Conservation (phyloP, 2,797 vertebrate species). For the Lagocephalus sceleratus region DNA sequence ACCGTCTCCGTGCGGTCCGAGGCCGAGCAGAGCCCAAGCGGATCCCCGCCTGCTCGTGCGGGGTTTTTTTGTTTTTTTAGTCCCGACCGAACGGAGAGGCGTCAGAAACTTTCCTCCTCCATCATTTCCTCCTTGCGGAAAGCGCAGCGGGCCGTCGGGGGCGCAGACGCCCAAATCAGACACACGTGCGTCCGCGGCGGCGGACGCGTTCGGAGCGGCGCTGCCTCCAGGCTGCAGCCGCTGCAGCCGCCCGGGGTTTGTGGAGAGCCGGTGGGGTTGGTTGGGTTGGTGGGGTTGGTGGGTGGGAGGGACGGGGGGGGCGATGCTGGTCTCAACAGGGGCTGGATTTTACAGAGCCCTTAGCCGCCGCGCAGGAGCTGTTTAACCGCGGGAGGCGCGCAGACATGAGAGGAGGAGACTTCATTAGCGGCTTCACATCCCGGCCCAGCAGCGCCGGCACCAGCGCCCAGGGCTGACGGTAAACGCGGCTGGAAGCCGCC, state of each 20-base stretch:
- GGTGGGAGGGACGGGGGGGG: constrained; percentile 21
- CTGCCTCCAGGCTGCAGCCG: constrained; percentile 20
- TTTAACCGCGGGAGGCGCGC: constrained; percentile 24
- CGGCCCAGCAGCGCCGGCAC: constrained; percentile 9
- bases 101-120: constrained; percentile 57
- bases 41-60: constrained; percentile 19
- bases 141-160: constrained; percentile 10
- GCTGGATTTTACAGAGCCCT: constrained; percentile 31
- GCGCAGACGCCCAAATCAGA: constrained; percentile 42
- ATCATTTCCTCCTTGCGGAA: constrained; percentile 60
- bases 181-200: constrained; percentile 49
- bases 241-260: background rate
- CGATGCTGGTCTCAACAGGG: constrained; percentile 32
- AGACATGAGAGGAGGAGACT: constrained; percentile 17
- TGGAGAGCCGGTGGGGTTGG: background rate
- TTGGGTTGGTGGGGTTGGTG: background rate
- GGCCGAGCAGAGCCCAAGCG: background rate
- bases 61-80: too few species aligned
- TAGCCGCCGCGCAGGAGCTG: constrained; percentile 46
- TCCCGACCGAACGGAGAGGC: constrained; percentile 22
- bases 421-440: constrained; percentile 35
- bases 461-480: too few species aligned
- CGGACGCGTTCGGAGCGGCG: background rate
- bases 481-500: too few species aligned
- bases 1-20: background rate